A percentile compares a stretch with the other conserved stretches of the same genome.
phyloP scores from a whole-genome alignment of 2,797 vertebrate species.

The Anas capensis region DNA sequence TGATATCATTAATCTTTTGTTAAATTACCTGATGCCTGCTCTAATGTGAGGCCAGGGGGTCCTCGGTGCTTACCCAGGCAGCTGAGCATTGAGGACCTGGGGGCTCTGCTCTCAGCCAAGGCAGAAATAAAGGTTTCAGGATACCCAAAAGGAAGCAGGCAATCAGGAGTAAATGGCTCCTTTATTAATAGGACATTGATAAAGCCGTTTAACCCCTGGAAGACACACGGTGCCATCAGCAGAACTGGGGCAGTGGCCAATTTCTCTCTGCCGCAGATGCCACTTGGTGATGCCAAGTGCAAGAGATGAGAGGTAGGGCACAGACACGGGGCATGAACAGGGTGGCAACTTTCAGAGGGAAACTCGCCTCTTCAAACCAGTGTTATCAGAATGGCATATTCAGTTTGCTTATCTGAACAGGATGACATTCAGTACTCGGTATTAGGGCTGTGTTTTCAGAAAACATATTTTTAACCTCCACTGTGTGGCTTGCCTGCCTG shows the following conservation, averaged over 20 bases:
- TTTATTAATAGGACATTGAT: constrained; percentile 12
- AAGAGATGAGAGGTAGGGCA: not conserved
- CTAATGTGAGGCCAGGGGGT: not conserved
- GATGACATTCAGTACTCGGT: not conserved
- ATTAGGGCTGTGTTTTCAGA: constrained; percentile 4
- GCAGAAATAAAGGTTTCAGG: not conserved
- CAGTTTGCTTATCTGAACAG: not conserved
- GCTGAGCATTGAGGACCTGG: not conserved
- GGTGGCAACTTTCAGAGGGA: not conserved
- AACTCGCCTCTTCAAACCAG: not conserved
- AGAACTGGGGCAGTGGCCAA: not conserved
- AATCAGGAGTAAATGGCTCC: not conserved
- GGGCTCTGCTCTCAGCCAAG: not conserved
- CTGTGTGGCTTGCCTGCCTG: not conserved
- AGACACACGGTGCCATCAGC: not conserved
- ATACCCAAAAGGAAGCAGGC: not conserved
- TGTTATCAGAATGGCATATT: not conserved
- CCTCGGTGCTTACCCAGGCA: not conserved
- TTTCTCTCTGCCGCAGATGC: not conserved
- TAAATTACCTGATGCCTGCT: not conserved
- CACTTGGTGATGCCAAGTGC: not conserved
- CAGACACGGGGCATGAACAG: not conserved
- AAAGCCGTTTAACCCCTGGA: constrained; percentile 12
- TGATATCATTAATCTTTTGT: not conserved
- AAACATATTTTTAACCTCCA: constrained; percentile 20